Evolutionary conservation across 2,113 vertebrate genomes (phyloP).

Genomic region (Pachycephala philippinensis): DNA sequence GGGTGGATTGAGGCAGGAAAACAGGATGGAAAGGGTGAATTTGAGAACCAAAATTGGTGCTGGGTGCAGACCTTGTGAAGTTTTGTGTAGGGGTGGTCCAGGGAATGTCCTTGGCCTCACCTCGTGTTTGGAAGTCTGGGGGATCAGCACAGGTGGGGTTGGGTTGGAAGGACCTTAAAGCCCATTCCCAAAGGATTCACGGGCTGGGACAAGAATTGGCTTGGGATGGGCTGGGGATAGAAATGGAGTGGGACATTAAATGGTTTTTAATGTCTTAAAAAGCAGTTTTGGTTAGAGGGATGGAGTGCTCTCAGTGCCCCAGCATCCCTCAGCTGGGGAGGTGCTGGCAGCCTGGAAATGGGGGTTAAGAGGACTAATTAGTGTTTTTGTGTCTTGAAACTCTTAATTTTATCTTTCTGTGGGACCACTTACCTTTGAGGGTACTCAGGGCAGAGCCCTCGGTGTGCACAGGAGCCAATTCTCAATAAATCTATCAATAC

Average conservation of each 20-base stretch:
- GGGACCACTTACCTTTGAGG: background rate
- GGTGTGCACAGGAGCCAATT: background rate
- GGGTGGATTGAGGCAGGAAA: background rate
- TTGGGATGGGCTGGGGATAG: background rate
- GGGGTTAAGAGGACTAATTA: background rate
- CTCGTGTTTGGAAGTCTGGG: background rate
- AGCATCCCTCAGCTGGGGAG: background rate
- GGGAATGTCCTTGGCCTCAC: background rate
- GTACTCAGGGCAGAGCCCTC: background rate
- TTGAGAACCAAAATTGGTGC: background rate
- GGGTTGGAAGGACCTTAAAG: background rate
- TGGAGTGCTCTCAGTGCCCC: background rate
- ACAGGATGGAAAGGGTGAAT: background rate
- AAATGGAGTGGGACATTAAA: background rate
- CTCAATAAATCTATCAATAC: background rate
- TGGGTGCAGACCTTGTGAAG: background rate
- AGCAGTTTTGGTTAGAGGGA: background rate
- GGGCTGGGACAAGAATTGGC: background rate
- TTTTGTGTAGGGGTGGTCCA: background rate
- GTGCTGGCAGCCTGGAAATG: background rate
- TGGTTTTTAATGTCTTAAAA: background rate
- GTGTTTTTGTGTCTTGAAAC: background rate
- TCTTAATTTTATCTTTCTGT: background rate
- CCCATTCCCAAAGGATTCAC: background rate
- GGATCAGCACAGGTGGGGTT: rapidly evolving